Percentiles rank a stretch among this genome's conserved stretches.
Conservation (phyloP, 2,888 invertebrate genomes). For the Mimumesa dahlbomi region DNA sequence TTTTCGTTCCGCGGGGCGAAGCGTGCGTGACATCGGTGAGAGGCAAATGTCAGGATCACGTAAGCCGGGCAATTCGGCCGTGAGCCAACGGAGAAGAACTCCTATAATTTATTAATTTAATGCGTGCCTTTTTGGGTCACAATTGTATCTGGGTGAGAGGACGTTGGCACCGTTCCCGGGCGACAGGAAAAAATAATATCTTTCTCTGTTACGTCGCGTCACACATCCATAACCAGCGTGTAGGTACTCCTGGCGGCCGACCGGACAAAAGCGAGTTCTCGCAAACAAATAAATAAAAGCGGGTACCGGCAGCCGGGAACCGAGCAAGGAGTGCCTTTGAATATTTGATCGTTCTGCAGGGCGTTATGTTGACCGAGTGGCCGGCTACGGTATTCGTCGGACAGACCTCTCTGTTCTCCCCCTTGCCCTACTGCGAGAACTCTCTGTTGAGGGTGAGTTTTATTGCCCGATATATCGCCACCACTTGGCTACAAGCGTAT, state of each 20-base stretch:
- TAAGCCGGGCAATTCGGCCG: constrained; percentile 74
- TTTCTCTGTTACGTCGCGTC: constrained; percentile 15
- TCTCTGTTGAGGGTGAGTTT: constrained; percentile 33
- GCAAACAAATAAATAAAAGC: constrained; percentile 72
- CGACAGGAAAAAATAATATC: constrained; percentile 46
- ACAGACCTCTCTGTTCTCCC: constrained; percentile 13
- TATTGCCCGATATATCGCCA: constrained; percentile 47
- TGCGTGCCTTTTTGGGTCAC: constrained; percentile 78
- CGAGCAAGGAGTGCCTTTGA: constrained; percentile 52
- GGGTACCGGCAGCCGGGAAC: constrained; percentile 12
- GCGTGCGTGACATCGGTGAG: constrained; percentile 57
- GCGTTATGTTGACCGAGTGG: constrained; percentile 62
- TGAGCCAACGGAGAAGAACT: constrained; percentile 72
- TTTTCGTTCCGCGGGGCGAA: constrained; percentile 22
- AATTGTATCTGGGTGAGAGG: constrained; percentile 69
- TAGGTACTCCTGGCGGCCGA: constrained; percentile 14
- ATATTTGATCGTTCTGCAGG: constrained; percentile 64
- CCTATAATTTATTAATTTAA: constrained; percentile 78
- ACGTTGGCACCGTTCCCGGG: constrained; percentile 71
- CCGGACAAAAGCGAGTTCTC: constrained; percentile 43
- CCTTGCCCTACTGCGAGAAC: constrained; percentile 45
- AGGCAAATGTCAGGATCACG: constrained; percentile 68
- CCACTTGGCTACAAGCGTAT: constrained; percentile 27
- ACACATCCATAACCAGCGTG: constrained; percentile 15
- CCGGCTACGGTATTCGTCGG: constrained; percentile 44